Evolutionary conservation across 23 tunicate species (phyloP).

Genomic region (Oikopleura dioica): DNA sequence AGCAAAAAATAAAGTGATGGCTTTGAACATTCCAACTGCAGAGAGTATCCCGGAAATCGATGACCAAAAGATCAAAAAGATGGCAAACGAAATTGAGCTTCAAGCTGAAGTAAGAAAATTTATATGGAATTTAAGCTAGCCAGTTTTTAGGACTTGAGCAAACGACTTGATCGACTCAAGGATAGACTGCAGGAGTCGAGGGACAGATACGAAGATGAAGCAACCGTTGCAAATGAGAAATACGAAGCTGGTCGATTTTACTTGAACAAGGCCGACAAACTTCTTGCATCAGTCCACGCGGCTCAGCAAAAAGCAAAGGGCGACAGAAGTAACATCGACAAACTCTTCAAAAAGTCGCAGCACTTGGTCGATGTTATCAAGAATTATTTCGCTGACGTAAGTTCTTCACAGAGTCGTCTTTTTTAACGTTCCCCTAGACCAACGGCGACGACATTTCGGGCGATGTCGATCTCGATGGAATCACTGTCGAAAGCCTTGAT

Average conservation of each 20-base stretch:
- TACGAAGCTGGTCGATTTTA: neutral
- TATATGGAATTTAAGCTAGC: neutral
- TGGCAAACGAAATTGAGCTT: slow-evolving; percentile 3
- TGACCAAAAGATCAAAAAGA: neutral
- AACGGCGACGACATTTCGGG: too few species aligned
- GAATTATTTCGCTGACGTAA: neutral
- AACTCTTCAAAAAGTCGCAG: neutral
- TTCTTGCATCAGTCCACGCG: slow-evolving; percentile 1
- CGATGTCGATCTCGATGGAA: too few species aligned
- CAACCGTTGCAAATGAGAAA: neutral
- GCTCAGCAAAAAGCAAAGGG: neutral
- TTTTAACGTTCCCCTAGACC: too few species aligned
- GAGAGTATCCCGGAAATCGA: neutral
- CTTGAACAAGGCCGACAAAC: neutral
- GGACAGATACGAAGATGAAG: neutral
- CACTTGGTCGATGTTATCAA: neutral
- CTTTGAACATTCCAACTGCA: neutral
- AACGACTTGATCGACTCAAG: neutral
- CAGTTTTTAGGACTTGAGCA: neutral
- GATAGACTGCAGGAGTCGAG: neutral
- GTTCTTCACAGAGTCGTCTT: too few species aligned
- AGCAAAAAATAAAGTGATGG: neutral
- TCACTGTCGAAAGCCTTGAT: too few species aligned
- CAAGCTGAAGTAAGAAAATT: neutral
- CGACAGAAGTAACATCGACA: neutral